Percentiles rank a stretch among this genome's conserved stretches.
These are phyloP conservation scores for Climacteris rufus DNA, from an alignment of 2,113 vertebrate genomes.

Conservation along the genomic window DNA sequence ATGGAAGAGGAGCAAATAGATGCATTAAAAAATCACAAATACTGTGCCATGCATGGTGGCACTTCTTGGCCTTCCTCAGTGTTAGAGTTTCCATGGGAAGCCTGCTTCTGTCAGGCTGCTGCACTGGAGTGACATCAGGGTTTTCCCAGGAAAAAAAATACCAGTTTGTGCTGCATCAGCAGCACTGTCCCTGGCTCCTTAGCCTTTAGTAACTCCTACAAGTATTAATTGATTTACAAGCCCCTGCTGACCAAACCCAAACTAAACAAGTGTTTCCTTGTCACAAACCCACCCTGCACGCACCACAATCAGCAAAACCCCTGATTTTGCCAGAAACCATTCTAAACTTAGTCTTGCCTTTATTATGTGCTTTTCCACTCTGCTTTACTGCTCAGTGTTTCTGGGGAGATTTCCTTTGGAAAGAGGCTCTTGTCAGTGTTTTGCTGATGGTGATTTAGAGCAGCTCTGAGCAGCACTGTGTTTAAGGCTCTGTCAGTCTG, in stretches of 20 bases:
- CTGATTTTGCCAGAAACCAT: not conserved
- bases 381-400: not conserved
- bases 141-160: not conserved
- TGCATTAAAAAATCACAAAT: not conserved
- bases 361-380: not conserved
- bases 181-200: not conserved
- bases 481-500: not conserved
- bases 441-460: not conserved
- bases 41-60: fast-evolving
- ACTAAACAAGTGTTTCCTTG: not conserved
- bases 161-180: not conserved
- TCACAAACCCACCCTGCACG: not conserved
- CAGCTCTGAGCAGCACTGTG: fast-evolving
- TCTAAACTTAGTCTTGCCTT: not conserved
- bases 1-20: not conserved
- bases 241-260: not conserved
- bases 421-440: not conserved
- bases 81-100: fast-evolving
- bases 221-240: not conserved
- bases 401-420: not conserved
- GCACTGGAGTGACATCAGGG: fast-evolving
- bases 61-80: not conserved
- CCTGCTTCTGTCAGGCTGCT: not conserved
- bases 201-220: not conserved
- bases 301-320: fast-evolving